Percentiles rank a stretch among this genome's conserved stretches.
phyloP scores from a whole-genome alignment of 1,140 invertebrate genomes.

The Tyrophagus putrescentiae region DNA sequence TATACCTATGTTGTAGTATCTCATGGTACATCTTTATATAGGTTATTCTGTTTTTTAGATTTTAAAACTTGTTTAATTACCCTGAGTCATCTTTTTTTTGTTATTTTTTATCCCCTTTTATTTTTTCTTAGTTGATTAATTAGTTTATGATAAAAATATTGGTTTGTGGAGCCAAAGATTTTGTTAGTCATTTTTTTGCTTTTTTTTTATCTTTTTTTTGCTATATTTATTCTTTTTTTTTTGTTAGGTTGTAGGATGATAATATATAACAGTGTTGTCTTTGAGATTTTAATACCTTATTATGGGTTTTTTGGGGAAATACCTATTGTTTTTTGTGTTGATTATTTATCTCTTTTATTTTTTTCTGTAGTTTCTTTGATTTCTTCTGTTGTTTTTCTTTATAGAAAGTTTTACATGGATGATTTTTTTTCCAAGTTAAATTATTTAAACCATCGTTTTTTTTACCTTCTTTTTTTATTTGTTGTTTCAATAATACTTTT shows the following conservation, averaged over 20 bases:
- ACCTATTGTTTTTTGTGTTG: not conserved
- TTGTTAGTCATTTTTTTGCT: not conserved
- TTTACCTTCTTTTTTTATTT: slow-evolving; percentile 45
- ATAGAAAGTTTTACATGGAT: slow-evolving; percentile 44
- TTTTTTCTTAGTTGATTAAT: not conserved
- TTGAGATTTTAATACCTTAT: not conserved
- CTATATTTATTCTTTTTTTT: not conserved
- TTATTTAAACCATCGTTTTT: slow-evolving; percentile 46
- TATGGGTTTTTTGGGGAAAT: not conserved
- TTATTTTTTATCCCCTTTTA: not conserved
- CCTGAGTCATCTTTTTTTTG: not conserved
- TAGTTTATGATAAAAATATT: not conserved
- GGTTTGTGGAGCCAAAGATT: not conserved
- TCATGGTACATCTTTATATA: not conserved
- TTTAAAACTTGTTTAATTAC: too few relatives aligned
- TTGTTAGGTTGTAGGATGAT: not conserved
- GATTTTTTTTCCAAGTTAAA: slow-evolving; percentile 37
- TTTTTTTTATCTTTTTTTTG: not conserved
- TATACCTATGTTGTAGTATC: not conserved
- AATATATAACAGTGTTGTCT: not conserved
- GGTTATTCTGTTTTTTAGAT: too few relatives aligned
- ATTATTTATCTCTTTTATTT: slow-evolving; percentile 6
- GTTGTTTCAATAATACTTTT: slow-evolving; percentile 49
- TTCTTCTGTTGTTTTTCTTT: slow-evolving; percentile 45
- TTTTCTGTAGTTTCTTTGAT: slow-evolving; percentile 36